phyloP scores from a whole-genome alignment of 2,113 vertebrate genomes.

The Macrotis lagotis region DNA sequence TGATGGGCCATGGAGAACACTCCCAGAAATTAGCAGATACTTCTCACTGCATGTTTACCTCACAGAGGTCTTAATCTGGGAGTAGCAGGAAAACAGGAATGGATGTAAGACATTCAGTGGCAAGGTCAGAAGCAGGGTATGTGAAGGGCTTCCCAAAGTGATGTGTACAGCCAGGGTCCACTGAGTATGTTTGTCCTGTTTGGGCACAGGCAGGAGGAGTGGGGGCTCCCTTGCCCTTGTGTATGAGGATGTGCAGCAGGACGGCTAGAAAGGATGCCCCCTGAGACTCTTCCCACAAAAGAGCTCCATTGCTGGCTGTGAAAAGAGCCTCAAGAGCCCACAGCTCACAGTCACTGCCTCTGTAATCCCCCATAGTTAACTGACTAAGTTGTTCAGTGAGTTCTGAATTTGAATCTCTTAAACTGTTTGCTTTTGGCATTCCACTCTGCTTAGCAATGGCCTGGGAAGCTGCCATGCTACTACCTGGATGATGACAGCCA shows the following conservation, averaged over 20 bases:
- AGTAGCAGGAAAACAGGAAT: neutral
- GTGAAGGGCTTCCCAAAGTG: no score
- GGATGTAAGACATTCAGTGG: neutral
- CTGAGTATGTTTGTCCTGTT: neutral
- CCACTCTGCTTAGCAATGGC: neutral
- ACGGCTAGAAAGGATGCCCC: neutral
- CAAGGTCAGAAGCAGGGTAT: neutral
- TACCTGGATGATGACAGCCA: no score
- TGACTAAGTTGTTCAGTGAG: no score
- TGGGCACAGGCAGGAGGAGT: no score
- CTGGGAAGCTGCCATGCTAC: neutral
- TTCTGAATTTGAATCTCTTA: neutral
- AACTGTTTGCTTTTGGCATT: neutral
- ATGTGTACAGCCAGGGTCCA: neutral
- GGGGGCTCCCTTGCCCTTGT: neutral
- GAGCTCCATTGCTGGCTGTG: no score
- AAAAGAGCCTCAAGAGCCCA: no score
- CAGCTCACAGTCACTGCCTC: no score
- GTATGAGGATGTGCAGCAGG: neutral
- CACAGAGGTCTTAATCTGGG: constrained; percentile 1
- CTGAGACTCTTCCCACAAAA: neutral
- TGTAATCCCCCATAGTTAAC: no score
- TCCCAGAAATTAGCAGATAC: neutral
- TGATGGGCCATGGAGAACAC: neutral
- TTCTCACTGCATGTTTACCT: constrained; percentile 1